Evolutionary conservation across 2,888 invertebrate genomes (phyloP), one percentile per base, ranked within the genome.

Genomic region (Andricus curvator): DNA sequence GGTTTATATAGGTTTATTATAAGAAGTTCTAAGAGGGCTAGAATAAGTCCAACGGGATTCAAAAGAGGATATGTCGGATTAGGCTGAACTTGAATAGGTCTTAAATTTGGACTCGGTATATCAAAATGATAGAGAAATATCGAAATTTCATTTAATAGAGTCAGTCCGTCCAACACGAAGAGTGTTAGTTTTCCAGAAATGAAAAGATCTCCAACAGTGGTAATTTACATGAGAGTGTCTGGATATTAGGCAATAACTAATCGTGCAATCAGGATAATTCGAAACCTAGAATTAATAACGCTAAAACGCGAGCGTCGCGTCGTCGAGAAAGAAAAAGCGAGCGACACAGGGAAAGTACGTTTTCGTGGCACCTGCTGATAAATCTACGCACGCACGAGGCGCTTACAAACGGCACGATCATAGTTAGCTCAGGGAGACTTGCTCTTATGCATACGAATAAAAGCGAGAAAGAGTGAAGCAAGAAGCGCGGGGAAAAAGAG

Each of bases 321-420:
- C 51, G 25, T 25, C 9, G 29, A 20, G 51, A 20, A 74, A 51
- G 51, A 51, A 56, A 56, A 33, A 48, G 70, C 25, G n/a, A 48
- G 25, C n/a, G 22, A 67, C 33, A 37, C 9, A 51, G 22, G 51
- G 51, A 74, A 74, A 74, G 82, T 82, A 82, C 83, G 77, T 82
- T 84, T 82, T 78, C 80, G 81, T 80, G 70, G 70, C 70, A 77
- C 62, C 77, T 65, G 78, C 82, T 84, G 82, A 84, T 84, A 83
- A 84, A 84, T 84, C 80, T 80, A 83, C 82, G 81, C 81, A 82
- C 79, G 84, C 68, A 80, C 74, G 82, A 81, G 51, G 74, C 70
- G 70, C 70, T 74, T 74, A 74, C 74, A 74, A 74, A 74, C 74
- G 74, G 51, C 29, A 48, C 51, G 74, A 74, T 74, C 56, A 74